Percentiles rank a stretch among this genome's conserved stretches.
Conservation (phyloP, 2,888 invertebrate species). For the Leucoptera coffeella region DNA sequence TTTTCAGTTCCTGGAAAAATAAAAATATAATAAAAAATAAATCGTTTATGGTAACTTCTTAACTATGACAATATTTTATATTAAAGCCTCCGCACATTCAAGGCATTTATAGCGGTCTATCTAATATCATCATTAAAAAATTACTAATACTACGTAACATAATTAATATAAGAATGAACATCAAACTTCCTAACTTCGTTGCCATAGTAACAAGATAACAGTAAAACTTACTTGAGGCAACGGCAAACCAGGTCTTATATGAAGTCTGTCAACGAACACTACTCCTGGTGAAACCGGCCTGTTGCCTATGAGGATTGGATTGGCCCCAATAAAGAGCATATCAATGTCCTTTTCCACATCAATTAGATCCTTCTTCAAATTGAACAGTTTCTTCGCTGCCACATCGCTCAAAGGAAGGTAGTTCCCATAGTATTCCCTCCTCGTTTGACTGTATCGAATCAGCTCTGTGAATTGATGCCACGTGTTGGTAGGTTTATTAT, state of each 20-base stretch:
- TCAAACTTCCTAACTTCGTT: too few species aligned
- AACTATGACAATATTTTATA: neutral
- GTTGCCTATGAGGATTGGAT: conserved; percentile 27
- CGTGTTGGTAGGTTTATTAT: conserved; percentile 25
- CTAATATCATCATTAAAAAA: too few species aligned
- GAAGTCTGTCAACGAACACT: conserved; percentile 29
- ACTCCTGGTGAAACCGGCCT: conserved; percentile 31
- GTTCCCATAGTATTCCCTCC: conserved; percentile 26
- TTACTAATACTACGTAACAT: too few species aligned
- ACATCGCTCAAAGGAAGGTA: conserved; percentile 25
- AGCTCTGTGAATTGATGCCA: conserved; percentile 28
- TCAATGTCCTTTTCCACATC: conserved; percentile 38
- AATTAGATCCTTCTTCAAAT: conserved; percentile 20
- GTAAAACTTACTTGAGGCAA: conserved; percentile 20
- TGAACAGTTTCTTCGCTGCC: conserved; percentile 28
- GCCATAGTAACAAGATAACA: neutral
- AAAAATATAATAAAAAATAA: neutral
- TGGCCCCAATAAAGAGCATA: conserved; percentile 27
- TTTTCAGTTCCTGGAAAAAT: conserved; percentile 22
- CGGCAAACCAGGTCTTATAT: conserved; percentile 22
- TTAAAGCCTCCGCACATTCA: too few species aligned
- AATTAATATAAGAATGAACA: too few species aligned
- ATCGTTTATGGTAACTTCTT: too few species aligned
- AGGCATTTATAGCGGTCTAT: too few species aligned
- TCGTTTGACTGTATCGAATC: conserved; percentile 21